Evolutionary conservation across 2,113 vertebrate genomes (phyloP).

Genomic region (Clarias macrocephalus): DNA sequence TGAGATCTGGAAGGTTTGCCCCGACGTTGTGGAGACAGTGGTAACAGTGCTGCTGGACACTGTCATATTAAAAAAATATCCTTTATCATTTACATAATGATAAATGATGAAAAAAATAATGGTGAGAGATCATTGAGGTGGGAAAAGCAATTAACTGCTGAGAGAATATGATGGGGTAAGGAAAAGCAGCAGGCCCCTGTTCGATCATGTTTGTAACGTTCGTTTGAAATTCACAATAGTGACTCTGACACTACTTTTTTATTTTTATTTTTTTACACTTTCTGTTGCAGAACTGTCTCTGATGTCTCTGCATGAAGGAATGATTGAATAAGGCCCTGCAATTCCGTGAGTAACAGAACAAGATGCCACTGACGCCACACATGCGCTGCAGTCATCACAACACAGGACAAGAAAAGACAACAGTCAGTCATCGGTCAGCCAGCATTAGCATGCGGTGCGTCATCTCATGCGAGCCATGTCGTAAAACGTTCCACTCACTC

Average conservation of each 20-base stretch:
- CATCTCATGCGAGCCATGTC: constrained; percentile 23
- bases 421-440: constrained; percentile 17
- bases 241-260: no score
- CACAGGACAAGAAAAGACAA: background rate
- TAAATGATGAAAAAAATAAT: background rate
- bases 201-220: constrained; percentile 1
- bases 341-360: background rate
- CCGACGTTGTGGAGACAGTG: constrained; percentile 83
- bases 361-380: background rate
- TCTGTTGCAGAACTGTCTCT: background rate
- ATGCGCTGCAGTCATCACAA: constrained; percentile 15
- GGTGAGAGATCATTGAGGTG: background rate
- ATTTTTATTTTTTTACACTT: background rate
- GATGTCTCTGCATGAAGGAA: background rate
- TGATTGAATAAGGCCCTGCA: constrained; percentile 22
- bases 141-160: background rate
- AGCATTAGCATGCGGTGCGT: constrained; percentile 9
- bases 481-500: constrained; percentile 33
- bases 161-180: background rate
- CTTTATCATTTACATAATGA: background rate
- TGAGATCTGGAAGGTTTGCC: constrained; percentile 96
- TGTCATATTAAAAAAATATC: constrained; percentile 60
- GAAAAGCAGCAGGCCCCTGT: background rate
- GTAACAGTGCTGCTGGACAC: constrained; percentile 82
- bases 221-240: no score